Conservation (phyloP, 2,113 vertebrate genomes). For the Corythaeola cristata region DNA sequence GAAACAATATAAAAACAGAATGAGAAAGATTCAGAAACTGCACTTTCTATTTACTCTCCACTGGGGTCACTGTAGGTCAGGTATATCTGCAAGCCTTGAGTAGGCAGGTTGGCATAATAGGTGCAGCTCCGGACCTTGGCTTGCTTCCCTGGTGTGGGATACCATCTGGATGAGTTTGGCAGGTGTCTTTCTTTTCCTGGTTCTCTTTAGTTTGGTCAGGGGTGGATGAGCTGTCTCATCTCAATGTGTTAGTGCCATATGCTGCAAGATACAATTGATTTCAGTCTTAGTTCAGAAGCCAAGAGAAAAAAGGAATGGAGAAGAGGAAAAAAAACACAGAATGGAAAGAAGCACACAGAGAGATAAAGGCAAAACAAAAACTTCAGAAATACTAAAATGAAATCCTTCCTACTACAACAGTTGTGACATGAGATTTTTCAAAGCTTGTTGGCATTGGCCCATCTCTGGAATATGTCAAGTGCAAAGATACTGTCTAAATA, state of each 20-base stretch:
- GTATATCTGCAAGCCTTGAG: neutral
- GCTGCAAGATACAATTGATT: conserved; percentile 24
- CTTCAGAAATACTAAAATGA: neutral
- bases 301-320: neutral
- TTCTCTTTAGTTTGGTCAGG: neutral
- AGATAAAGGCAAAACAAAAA: neutral
- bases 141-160: neutral
- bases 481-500: neutral
- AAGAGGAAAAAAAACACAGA: neutral
- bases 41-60: neutral
- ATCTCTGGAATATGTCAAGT: neutral
- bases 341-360: neutral
- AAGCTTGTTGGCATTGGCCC: neutral
- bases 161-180: conserved; percentile 19
- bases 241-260: neutral
- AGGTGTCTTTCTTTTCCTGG: neutral
- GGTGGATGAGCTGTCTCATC: neutral
- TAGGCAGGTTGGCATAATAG: neutral
- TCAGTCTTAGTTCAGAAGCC: conserved; percentile 3
- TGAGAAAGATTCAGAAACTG: neutral
- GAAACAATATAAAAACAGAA: neutral
- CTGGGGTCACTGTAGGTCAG: neutral
- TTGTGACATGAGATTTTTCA: neutral
- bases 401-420: neutral
- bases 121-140: neutral